phyloP scores from a whole-genome alignment of 2,797 vertebrate species.

The Chrosomus eos region DNA sequence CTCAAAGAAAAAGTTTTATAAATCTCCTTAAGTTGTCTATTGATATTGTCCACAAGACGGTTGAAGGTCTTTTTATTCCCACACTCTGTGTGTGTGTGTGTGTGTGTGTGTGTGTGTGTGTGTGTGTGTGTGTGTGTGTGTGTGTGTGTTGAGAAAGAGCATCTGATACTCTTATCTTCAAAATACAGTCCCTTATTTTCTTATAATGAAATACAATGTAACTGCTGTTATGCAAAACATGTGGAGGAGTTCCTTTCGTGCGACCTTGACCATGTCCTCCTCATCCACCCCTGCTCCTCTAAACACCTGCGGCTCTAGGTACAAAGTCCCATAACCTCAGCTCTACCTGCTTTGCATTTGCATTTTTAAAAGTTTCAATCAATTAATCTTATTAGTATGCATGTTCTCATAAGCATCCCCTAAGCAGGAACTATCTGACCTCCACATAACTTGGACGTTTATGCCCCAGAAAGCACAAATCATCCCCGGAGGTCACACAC shows the following conservation, averaged over 20 bases:
- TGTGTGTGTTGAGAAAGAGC: no score
- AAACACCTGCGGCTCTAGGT: background rate
- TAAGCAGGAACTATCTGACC: background rate
- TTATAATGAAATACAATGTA: constrained; percentile 7
- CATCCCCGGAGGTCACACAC: background rate
- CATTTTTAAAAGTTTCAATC: background rate
- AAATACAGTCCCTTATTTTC: background rate
- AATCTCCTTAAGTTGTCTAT: background rate
- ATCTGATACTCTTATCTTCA: background rate
- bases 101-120: no score
- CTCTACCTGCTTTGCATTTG: background rate
- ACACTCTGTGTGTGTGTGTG: no score
- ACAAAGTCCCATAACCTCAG: background rate
- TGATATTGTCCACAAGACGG: background rate
- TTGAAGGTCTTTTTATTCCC: background rate
- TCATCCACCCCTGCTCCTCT: background rate
- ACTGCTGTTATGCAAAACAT: background rate
- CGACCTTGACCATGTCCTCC: background rate
- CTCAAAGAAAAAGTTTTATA: background rate
- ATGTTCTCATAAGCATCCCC: background rate
- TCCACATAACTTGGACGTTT: background rate
- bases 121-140: no score
- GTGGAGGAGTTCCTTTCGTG: background rate
- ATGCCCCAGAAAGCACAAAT: background rate
- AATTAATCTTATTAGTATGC: constrained; percentile 20